These are phyloP conservation scores for Ditula angustiorana DNA, from an alignment of 2,888 invertebrate genomes.

Conservation along the genomic window DNA sequence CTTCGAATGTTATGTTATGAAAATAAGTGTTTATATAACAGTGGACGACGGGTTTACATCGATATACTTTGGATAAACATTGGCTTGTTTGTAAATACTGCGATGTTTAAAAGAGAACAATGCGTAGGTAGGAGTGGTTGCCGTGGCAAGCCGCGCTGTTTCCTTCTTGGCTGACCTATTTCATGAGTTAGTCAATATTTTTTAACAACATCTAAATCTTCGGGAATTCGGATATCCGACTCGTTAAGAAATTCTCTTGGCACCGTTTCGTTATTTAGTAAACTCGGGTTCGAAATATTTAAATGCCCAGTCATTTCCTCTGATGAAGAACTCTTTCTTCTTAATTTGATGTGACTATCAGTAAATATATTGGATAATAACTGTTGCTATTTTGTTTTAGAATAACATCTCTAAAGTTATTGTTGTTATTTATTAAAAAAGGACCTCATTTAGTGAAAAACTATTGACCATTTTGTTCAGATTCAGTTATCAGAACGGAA, in stretches of 20 bases:
- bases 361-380: conserved; percentile 18
- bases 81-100: conserved; percentile 68
- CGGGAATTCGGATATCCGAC: conserved; percentile 39
- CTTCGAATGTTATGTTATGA: conserved; percentile 36
- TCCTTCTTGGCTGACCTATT: conserved; percentile 44
- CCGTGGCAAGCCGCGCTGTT: conserved; percentile 7
- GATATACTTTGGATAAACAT: conserved; percentile 57
- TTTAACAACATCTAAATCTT: conserved; percentile 28
- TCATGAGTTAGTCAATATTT: conserved; percentile 37
- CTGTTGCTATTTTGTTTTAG: conserved; percentile 2
- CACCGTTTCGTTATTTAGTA: conserved; percentile 29
- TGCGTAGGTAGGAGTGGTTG: conserved; percentile 55
- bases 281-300: conserved; percentile 27
- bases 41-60: conserved; percentile 32
- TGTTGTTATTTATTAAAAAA: neutral
- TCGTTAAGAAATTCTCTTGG: conserved; percentile 39
- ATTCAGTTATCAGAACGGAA: neutral
- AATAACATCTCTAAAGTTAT: neutral
- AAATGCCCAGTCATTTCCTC: conserved; percentile 9
- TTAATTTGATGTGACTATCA: conserved; percentile 18
- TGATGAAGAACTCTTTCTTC: conserved; percentile 10
- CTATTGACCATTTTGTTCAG: neutral
- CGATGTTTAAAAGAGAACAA: conserved; percentile 65
- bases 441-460: too few species aligned
- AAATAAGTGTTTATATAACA: conserved; percentile 40